Conservation (phyloP, 1,140 invertebrate genomes). For the Thalassaphorura encarpata region DNA sequence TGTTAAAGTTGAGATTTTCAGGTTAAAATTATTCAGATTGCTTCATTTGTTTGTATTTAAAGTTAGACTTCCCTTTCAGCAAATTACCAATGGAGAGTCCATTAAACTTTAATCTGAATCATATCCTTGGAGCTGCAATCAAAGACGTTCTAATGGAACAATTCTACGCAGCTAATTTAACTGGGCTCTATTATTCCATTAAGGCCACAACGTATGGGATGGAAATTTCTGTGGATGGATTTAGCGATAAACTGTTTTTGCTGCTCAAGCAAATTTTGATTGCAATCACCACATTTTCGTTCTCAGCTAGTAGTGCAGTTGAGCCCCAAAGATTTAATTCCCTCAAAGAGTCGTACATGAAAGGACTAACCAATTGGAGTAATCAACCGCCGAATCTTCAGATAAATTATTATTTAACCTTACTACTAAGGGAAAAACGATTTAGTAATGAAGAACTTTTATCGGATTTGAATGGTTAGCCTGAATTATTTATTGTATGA, state of each 20-base stretch:
- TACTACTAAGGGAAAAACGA: slow-evolving; percentile 64
- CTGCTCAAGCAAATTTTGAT: neutral
- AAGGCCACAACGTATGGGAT: slow-evolving; percentile 13
- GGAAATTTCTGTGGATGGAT: slow-evolving; percentile 72
- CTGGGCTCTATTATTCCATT: slow-evolving; percentile 51
- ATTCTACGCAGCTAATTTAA: slow-evolving; percentile 78
- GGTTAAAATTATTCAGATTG: slow-evolving; percentile 41
- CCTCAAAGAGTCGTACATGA: neutral
- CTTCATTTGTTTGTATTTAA: neutral
- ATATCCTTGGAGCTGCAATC: slow-evolving; percentile 71
- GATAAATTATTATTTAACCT: slow-evolving; percentile 50
- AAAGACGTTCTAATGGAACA: slow-evolving; percentile 86
- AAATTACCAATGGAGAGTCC: slow-evolving; percentile 80
- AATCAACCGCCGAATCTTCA: neutral
- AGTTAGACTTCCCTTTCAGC: slow-evolving; percentile 47
- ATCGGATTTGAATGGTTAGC: slow-evolving; percentile 62
- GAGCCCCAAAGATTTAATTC: neutral
- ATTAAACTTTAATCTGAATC: slow-evolving; percentile 63
- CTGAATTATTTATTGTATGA: too few species aligned
- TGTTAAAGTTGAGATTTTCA: slow-evolving; percentile 65
- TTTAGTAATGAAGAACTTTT: slow-evolving; percentile 85
- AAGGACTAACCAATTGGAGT: neutral
- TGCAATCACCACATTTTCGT: too few species aligned
- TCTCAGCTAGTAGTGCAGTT: neutral
- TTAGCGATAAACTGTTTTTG: slow-evolving; percentile 68